Evolutionary conservation across 2,797 vertebrate genomes (phyloP), one percentile per base, ranked within the genome.

Genomic region (Gymnodraco acuticeps): DNA sequence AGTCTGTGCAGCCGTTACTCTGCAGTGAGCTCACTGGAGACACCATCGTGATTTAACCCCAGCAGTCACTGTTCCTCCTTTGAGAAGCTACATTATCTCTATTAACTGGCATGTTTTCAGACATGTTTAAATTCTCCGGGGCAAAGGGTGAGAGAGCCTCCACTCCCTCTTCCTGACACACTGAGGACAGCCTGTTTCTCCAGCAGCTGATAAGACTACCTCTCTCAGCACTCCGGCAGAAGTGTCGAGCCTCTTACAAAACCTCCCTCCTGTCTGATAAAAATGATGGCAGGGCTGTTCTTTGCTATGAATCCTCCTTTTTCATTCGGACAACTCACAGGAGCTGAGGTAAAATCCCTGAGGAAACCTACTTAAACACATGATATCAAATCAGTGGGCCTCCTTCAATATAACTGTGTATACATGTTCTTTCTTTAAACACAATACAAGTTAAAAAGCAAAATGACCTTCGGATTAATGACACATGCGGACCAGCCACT

Each of bases 121-220:
- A 89, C 88, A 58, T 90, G 88, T 92, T 91, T 90, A 85, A 91
- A 91, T 80, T 92, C 87, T 87, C 76, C 64, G 51, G 91, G 88
- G 84, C 87, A 86, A 86, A 81, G 43, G 87, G 89, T 83, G 92
- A 82, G 79, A 70, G 79, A 88, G 91, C 90, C 88, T 85, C 89
- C 74, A 69, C 91, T 89, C 89, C 90, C 82, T 77, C 65, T 52
- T 54, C 70, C 80, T 81, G 82, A 91, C 80, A 87, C 54, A 14
- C 75, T n/a, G 79, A 88, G 89, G 91, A 93, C 89, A 86, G 87
- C 65, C 64, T 89, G 87, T 90, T 90, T 93, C 83, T 91, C 79
- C 16, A 71, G 71, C 69, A 78, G 81, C 88, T 88, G 92, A 92
- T 94, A 94, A 93, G 78, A 74, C 68, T 41, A 19, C 80, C 74